Conservation (phyloP, 2,797 vertebrate species). For the Nannoperca australis region DNA sequence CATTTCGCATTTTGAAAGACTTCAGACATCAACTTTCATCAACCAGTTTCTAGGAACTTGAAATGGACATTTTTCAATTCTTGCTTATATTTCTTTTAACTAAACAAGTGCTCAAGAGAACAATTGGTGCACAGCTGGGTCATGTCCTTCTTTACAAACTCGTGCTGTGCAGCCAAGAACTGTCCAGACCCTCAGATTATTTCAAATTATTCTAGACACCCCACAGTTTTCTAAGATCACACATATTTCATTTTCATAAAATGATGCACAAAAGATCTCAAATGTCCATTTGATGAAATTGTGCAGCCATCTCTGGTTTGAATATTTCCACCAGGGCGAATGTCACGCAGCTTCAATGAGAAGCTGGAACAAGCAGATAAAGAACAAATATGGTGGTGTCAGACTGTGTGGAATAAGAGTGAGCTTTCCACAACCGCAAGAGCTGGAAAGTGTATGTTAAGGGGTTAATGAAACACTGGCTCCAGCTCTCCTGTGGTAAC, state of each 20-base stretch:
- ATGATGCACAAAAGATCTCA: background rate
- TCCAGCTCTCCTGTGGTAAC: conserved; percentile 1
- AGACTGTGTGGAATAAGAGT: background rate
- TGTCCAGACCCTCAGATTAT: background rate
- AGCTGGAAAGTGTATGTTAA: background rate
- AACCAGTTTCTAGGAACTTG: background rate
- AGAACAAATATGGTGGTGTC: background rate
- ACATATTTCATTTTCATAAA: background rate
- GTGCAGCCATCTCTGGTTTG: background rate
- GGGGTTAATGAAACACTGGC: background rate
- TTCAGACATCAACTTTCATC: no score
- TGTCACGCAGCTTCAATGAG: background rate
- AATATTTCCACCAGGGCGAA: background rate
- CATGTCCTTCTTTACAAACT: conserved; percentile 1
- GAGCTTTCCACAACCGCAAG: background rate
- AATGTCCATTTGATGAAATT: background rate
- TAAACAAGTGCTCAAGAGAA: background rate
- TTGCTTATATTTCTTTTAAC: background rate
- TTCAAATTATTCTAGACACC: background rate
- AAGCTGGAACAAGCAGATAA: background rate
- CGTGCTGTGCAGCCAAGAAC: background rate
- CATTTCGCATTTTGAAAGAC: no score
- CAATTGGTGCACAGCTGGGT: background rate
- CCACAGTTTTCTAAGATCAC: background rate
- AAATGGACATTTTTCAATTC: background rate